phyloP scores from a whole-genome alignment of 2,797 vertebrate species.

The Anguilla marmorata region DNA sequence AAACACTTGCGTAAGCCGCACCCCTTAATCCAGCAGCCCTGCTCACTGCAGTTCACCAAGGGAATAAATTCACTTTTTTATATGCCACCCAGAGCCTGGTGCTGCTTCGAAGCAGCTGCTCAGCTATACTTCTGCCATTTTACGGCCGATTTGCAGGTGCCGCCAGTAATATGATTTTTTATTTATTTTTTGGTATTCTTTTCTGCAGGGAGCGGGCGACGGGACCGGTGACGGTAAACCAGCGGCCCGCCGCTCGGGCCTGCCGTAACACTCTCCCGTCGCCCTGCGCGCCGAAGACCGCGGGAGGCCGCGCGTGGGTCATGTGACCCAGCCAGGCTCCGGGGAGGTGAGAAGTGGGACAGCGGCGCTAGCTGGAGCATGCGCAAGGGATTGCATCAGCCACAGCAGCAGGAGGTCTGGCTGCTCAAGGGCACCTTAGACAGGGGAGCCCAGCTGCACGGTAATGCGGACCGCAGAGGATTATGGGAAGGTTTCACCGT shows the following conservation, averaged over 20 bases:
- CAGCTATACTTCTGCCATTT: constrained; percentile 55
- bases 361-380: constrained; percentile 42
- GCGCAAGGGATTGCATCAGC: not conserved
- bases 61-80: not conserved
- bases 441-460: not conserved
- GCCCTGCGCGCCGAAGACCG: not conserved
- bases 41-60: not conserved
- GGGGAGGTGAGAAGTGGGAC: constrained; percentile 35
- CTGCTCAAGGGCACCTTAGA: constrained; percentile 23
- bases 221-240: constrained; percentile 52
- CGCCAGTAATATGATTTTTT: constrained; percentile 61
- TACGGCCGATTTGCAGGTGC: constrained; percentile 25
- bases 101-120: constrained; percentile 51
- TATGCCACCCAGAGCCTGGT: constrained; percentile 35
- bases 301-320: constrained; percentile 21
- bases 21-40: constrained; percentile 3
- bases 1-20: not conserved
- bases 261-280: not conserved
- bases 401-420: not conserved
- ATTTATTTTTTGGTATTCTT: constrained; percentile 41
- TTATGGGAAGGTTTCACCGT: constrained; percentile 4
- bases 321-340: constrained; percentile 38
- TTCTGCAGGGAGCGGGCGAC: constrained; percentile 36
- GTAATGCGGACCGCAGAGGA: not conserved
- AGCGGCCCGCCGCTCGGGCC: constrained; percentile 41